phyloP scores from a whole-genome alignment of 2,888 invertebrate genomes.

The Lamellibrachia satsuma region DNA sequence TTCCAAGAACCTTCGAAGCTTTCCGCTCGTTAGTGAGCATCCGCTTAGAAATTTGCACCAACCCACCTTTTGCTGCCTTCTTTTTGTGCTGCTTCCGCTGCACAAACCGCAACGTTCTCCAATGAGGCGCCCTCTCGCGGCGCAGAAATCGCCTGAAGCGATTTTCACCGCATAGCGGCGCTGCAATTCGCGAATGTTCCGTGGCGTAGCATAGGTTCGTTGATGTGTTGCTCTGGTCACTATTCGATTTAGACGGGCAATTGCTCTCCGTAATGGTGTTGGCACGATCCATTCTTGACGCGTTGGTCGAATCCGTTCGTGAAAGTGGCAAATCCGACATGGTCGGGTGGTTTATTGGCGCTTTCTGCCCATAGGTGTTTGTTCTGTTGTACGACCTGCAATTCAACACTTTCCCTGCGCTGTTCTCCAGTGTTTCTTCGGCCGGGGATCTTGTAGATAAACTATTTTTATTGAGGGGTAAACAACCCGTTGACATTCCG shows the following conservation, averaged over 20 bases:
- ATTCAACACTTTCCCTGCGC: neutral
- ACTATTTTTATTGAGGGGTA: neutral
- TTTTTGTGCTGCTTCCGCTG: conserved; percentile 40
- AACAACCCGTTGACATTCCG: neutral
- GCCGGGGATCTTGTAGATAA: neutral
- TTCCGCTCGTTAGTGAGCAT: conserved; percentile 57
- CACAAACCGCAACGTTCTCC: neutral
- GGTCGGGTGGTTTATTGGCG: neutral
- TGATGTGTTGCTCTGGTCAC: neutral
- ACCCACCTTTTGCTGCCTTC: conserved; percentile 64
- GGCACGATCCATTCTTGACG: neutral
- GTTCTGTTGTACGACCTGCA: neutral
- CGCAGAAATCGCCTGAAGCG: neutral
- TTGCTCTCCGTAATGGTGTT: neutral
- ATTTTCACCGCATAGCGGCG: neutral
- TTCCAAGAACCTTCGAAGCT: conserved; percentile 64
- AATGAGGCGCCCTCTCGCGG: conserved; percentile 13
- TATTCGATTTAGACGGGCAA: neutral
- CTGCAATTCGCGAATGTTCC: neutral
- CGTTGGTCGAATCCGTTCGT: neutral
- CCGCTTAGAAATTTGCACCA: conserved; percentile 54
- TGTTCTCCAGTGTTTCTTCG: neutral
- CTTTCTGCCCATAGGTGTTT: neutral
- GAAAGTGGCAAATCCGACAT: neutral
- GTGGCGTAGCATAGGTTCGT: neutral